Evolutionary conservation across 2,888 invertebrate genomes (phyloP).

Genomic region (Doris montereyensis): DNA sequence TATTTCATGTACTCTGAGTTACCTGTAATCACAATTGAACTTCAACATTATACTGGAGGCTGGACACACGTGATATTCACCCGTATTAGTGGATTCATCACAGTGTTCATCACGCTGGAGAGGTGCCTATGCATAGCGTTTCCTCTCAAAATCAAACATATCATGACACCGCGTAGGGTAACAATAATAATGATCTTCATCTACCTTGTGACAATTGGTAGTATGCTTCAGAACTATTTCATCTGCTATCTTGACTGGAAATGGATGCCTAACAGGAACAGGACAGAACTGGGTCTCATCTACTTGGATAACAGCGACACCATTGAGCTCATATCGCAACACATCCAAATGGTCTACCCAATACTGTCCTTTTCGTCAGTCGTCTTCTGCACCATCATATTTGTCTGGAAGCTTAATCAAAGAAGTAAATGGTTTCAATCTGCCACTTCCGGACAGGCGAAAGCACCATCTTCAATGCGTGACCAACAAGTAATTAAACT

Average conservation of each 20-base stretch:
- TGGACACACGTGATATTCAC: slow-evolving; percentile 24
- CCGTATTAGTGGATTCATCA: slow-evolving; percentile 7
- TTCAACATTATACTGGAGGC: slow-evolving; percentile 76
- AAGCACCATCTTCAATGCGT: background rate
- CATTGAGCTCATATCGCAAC: slow-evolving; percentile 20
- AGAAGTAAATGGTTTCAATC: slow-evolving; percentile 12
- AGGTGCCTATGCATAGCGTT: slow-evolving; percentile 7
- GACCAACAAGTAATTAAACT: background rate
- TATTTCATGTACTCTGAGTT: slow-evolving; percentile 57
- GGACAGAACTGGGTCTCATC: slow-evolving; percentile 21
- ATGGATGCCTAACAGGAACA: slow-evolving; percentile 27
- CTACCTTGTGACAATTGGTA: background rate
- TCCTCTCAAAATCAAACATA: slow-evolving; percentile 5
- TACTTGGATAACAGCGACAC: background rate
- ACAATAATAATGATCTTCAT: background rate
- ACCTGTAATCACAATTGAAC: slow-evolving; percentile 91
- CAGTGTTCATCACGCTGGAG: slow-evolving; percentile 12
- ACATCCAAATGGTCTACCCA: slow-evolving; percentile 4
- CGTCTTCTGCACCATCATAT: background rate
- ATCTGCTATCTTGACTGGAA: slow-evolving; percentile 20
- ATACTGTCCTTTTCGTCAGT: background rate
- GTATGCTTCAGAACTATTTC: background rate
- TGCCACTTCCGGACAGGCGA: background rate
- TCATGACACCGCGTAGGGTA: slow-evolving; percentile 4
- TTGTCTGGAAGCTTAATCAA: background rate